Conservation (phyloP, 2,113 vertebrate species). For the Nothocercus nigrocapillus region DNA sequence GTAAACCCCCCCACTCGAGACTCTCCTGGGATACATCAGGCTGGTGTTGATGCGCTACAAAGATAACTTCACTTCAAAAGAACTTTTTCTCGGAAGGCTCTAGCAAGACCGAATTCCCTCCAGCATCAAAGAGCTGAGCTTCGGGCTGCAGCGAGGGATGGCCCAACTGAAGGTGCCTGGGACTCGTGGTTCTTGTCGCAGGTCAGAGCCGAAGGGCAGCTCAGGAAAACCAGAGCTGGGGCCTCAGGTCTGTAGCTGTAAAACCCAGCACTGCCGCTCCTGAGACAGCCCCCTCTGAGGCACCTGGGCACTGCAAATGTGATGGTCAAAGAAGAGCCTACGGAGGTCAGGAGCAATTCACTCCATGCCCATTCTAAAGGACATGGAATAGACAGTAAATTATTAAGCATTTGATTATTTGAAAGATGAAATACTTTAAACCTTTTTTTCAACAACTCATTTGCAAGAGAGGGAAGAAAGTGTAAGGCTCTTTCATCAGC, state of each 20-base stretch:
- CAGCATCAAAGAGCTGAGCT: neutral
- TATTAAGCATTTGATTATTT: neutral
- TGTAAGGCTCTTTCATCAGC: neutral
- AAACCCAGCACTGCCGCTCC: neutral
- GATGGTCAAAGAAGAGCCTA: neutral
- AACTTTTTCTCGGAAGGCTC: neutral
- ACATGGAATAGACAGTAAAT: neutral
- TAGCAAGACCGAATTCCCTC: neutral
- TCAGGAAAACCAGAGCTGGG: neutral
- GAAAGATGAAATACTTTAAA: neutral
- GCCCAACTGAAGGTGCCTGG: neutral
- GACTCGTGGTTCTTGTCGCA: neutral
- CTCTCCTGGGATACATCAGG: neutral
- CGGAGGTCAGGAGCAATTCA: neutral
- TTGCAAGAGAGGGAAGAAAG: neutral
- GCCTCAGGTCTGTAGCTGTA: rapidly evolving
- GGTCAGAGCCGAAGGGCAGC: neutral
- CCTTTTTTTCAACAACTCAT: neutral
- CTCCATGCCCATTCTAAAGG: neutral
- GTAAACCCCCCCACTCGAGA: neutral
- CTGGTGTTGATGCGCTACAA: neutral
- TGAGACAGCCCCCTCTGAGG: neutral
- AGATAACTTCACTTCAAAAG: neutral
- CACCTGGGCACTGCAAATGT: neutral
- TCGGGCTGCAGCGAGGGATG: neutral